phyloP scores from a whole-genome alignment of 2,113 vertebrate genomes.

The Oryzias woworae region DNA sequence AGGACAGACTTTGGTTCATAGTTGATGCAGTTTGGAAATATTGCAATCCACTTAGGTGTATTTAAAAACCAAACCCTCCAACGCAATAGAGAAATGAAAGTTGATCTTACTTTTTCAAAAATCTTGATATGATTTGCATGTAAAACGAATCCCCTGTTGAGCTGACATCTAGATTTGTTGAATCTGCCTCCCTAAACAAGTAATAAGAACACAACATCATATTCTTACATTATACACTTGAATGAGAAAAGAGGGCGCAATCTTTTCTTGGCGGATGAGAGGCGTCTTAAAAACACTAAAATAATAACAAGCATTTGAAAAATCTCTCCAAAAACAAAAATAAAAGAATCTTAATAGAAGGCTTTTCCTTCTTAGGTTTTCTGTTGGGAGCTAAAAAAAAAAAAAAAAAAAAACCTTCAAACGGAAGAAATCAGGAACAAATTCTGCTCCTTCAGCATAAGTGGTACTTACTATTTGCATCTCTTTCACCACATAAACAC shows the following conservation, averaged over 20 bases:
- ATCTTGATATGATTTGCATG: slow-evolving; percentile 3
- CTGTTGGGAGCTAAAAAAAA: neutral
- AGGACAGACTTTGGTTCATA: too few species aligned
- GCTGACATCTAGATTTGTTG: slow-evolving; percentile 13
- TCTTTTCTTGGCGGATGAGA: too few species aligned
- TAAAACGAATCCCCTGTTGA: slow-evolving; percentile 1
- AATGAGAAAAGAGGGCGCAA: too few species aligned
- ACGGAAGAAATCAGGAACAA: slow-evolving; percentile 13
- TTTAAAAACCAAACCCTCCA: too few species aligned
- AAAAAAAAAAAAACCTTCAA: neutral
- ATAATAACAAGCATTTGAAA: neutral
- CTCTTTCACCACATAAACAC: slow-evolving; percentile 28
- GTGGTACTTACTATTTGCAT: slow-evolving; percentile 32
- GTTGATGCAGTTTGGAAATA: too few species aligned
- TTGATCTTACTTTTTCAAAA: neutral
- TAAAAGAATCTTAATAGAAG: neutral
- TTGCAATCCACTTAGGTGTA: too few species aligned
- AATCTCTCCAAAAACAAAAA: neutral
- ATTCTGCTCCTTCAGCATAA: slow-evolving; percentile 3
- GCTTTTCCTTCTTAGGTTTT: neutral
- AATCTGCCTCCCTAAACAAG: slow-evolving; percentile 4
- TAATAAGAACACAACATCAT: neutral
- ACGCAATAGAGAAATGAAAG: neutral
- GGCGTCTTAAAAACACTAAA: too few species aligned
- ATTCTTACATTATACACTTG: too few species aligned